A percentile compares a stretch with the other conserved stretches of the same genome.
phyloP scores from a whole-genome alignment of 2,113 vertebrate genomes.

The Poeciliopsis retropinna region DNA sequence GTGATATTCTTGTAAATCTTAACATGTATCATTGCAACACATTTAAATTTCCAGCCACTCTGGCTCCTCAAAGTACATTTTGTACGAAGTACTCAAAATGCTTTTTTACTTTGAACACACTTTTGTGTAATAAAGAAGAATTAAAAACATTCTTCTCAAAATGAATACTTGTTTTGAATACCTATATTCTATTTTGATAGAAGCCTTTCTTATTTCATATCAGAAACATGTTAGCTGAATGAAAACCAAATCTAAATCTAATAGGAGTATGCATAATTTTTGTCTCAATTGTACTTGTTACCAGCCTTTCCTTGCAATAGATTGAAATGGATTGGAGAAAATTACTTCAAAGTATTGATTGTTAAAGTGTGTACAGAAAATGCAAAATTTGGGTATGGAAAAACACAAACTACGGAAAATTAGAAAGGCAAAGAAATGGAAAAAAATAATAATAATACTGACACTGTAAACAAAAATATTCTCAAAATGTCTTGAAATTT shows the following conservation, averaged over 20 bases:
- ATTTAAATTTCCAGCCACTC: neutral
- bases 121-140: neutral
- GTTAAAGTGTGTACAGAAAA: too few relatives aligned
- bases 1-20: neutral
- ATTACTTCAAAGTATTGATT: too few relatives aligned
- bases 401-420: too few relatives aligned
- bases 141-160: too few relatives aligned
- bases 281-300: too few relatives aligned
- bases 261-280: too few relatives aligned
- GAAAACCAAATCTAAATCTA: neutral
- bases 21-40: neutral
- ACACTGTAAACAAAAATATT: neutral
- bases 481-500: neutral
- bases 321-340: too few relatives aligned
- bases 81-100: neutral
- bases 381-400: too few relatives aligned
- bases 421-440: too few relatives aligned
- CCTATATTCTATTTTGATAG: neutral
- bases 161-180: too few relatives aligned
- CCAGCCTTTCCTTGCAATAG: too few relatives aligned
- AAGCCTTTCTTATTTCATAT: neutral
- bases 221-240: neutral
- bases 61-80: neutral
- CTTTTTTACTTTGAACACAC: neutral
- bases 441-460: too few relatives aligned